Base-by-base conservation (phyloP, 1,140 invertebrate species). In the Dendrolimus kikuchii region DNA sequence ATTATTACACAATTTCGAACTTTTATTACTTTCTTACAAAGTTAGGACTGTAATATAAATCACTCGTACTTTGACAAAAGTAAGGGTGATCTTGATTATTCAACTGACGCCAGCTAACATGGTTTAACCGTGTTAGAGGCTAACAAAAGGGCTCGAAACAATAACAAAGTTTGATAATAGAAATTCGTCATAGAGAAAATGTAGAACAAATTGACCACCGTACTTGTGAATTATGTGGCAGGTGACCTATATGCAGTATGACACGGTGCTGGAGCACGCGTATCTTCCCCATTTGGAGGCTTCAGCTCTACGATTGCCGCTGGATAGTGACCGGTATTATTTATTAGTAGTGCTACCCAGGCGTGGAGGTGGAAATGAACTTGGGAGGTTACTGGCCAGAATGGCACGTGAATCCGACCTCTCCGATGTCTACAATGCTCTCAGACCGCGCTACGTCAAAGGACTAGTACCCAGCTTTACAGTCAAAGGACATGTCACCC, bases 391-490 rank as follows among this genome's bases (percentile, higher is more conserved):
- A 40, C 63, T 87, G 38, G 66, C 66, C 0, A 65, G 86, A 38
- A 79, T 88, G 77, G 77, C 84, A 1, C 66, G 83, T 4, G 87
- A 84, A 52, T 83, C 87, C 9, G 90, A 89, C 52, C 83, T 94
- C 36, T 90, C 91, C 4, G 77, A 91, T 47, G 89, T 95, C 46
- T 89, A 93, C 50, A 88, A 89, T 7, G 89, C 90, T 54, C 81
- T 95, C 39, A 89, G 90, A 50, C 90, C 90, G 0, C 90, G 90
- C 8, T 90, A 92, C 77, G 92, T 95, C 4, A 90, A 90, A 59
- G 93, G 93, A 1, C 90, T 91, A 5, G 92, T 95, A 57, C 94
- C 94, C 0, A 92, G 92, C 60, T 95, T 95, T 71, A 92, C 89
- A 73, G 86, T 95, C 2, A 91, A 93, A 55, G 93, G 93, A 46